Percentiles rank a stretch among this genome's conserved stretches.
Evolutionary conservation across 2,113 vertebrate species (phyloP).

Genomic region (Rhinichthys klamathensis): DNA sequence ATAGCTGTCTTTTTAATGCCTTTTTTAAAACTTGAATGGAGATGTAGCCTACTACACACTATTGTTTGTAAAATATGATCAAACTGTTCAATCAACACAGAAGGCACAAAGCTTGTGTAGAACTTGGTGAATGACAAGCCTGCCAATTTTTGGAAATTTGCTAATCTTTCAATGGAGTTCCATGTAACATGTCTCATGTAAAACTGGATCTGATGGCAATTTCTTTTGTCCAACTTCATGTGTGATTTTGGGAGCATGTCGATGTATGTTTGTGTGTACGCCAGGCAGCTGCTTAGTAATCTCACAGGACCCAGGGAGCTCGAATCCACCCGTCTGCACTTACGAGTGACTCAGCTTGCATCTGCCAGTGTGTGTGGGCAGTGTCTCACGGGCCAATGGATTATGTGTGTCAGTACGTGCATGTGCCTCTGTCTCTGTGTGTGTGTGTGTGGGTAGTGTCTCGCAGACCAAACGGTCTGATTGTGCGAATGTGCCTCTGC

Average conservation of each 20-base stretch:
- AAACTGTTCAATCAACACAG: not conserved
- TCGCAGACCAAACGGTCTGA: not conserved
- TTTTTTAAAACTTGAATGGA: not conserved
- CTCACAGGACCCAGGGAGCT: slow-evolving; percentile 45
- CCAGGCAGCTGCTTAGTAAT: slow-evolving; percentile 55
- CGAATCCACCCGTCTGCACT: slow-evolving; percentile 48
- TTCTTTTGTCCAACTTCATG: slow-evolving; percentile 17
- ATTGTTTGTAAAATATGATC: not conserved
- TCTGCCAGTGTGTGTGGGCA: slow-evolving; percentile 53
- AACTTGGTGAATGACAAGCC: not conserved
- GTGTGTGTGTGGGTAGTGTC: slow-evolving; percentile 42
- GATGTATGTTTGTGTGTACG: slow-evolving; percentile 22
- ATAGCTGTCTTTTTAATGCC: not conserved
- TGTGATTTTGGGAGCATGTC: slow-evolving; percentile 17
- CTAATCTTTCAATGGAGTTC: not conserved
- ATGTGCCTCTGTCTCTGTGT: slow-evolving; percentile 22
- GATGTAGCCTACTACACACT: not conserved
- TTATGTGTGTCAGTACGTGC: slow-evolving; percentile 40
- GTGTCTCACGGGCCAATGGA: slow-evolving; percentile 48
- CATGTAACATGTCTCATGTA: not conserved
- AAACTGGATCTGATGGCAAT: not conserved
- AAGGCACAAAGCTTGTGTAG: not conserved
- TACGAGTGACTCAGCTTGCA: slow-evolving; percentile 53
- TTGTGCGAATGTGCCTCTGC: slow-evolving; percentile 16
- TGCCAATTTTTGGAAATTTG: not conserved